These are phyloP conservation scores for Apistogramma diplotaenia DNA, from an alignment of 2,113 vertebrate genomes.

Conservation along the genomic window DNA sequence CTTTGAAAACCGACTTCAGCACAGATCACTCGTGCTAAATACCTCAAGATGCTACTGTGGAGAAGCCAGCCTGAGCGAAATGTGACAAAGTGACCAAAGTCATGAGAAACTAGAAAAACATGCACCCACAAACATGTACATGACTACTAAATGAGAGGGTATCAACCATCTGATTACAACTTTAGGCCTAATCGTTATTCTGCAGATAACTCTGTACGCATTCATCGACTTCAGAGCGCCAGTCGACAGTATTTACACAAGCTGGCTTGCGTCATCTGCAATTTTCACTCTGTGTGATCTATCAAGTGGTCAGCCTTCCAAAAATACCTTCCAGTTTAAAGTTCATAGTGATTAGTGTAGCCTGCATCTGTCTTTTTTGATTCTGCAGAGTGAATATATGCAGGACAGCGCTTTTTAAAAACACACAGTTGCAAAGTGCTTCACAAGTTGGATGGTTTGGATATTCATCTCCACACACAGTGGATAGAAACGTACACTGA, in stretches of 20 bases:
- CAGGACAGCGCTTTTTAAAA: not conserved
- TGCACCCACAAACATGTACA: conserved; percentile 63
- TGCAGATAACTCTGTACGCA: conserved; percentile 43
- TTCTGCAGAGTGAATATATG: not conserved
- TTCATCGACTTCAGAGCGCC: conserved; percentile 7
- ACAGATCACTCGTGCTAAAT: conserved; percentile 48
- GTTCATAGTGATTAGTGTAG: not conserved
- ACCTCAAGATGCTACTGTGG: conserved; percentile 68
- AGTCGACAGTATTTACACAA: not conserved
- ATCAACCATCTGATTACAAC: conserved; percentile 66
- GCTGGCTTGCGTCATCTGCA: conserved; percentile 15
- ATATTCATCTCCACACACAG: not conserved
- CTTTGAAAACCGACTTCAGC: conserved; percentile 39
- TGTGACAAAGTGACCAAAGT: conserved; percentile 71
- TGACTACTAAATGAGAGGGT: conserved; percentile 67
- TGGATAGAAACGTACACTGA: not conserved
- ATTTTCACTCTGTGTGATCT: conserved; percentile 12
- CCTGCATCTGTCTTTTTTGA: not conserved
- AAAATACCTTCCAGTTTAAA: conserved; percentile 16
- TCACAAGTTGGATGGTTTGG: not conserved
- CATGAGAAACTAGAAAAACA: conserved; percentile 63
- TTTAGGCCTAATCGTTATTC: conserved; percentile 61
- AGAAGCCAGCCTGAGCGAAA: conserved; percentile 51
- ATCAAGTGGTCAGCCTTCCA: not conserved
- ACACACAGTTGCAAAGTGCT: not conserved